These are phyloP conservation scores for Gambusia affinis DNA, from an alignment of 2,113 vertebrate genomes.

Conservation along the genomic window DNA sequence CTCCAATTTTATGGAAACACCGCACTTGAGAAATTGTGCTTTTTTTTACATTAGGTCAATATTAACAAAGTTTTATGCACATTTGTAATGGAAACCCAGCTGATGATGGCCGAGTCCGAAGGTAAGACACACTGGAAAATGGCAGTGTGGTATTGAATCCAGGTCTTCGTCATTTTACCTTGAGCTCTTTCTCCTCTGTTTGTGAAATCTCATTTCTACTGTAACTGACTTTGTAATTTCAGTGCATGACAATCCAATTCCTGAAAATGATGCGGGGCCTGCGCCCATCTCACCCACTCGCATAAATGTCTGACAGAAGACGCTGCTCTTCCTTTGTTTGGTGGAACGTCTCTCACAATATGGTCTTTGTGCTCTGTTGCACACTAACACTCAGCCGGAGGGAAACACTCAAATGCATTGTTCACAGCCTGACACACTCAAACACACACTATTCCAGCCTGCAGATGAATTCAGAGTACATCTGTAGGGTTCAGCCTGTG, in stretches of 20 bases:
- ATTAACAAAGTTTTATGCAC: too few species aligned
- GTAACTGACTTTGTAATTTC: not conserved
- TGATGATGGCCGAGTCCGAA: too few species aligned
- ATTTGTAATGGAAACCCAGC: too few species aligned
- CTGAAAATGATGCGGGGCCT: not conserved
- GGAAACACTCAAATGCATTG: slow-evolving; percentile 40
- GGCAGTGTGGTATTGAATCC: too few species aligned
- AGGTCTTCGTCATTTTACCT: too few species aligned
- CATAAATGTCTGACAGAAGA: not conserved
- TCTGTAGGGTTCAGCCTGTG: slow-evolving; percentile 17
- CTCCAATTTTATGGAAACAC: too few species aligned
- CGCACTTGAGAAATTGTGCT: too few species aligned
- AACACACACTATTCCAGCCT: slow-evolving; percentile 48
- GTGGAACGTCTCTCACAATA: slow-evolving; percentile 25
- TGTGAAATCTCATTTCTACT: not conserved
- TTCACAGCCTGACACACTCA: slow-evolving; percentile 53
- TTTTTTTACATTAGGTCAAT: too few species aligned
- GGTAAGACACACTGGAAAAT: too few species aligned
- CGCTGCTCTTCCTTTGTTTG: not conserved
- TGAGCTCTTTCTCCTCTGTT: not conserved
- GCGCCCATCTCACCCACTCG: not conserved
- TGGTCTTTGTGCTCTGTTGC: slow-evolving; percentile 21
- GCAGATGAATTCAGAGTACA: slow-evolving; percentile 51
- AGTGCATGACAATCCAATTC: too few species aligned
- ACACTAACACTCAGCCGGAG: slow-evolving; percentile 8